Percentiles rank a stretch among this genome's conserved stretches.
These are phyloP conservation scores for Drosophila rufa DNA, from an alignment of 1,140 invertebrate genomes.

Conservation along the genomic window DNA sequence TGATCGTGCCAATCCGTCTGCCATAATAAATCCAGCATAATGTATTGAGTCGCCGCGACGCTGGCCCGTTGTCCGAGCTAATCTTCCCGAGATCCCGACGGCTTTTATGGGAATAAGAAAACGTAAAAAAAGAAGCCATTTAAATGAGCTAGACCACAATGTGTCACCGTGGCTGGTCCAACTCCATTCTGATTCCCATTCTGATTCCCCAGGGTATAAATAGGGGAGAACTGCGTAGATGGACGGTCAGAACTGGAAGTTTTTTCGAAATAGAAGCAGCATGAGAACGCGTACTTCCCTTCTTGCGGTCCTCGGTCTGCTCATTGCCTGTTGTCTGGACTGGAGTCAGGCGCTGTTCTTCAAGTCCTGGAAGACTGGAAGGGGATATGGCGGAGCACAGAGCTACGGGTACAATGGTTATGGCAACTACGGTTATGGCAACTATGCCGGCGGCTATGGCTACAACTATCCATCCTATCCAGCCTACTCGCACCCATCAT, in stretches of 20 bases:
- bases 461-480: slow-evolving; percentile 27
- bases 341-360: slow-evolving; percentile 55
- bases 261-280: slow-evolving; percentile 37
- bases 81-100: slow-evolving; percentile 61
- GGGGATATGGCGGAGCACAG: slow-evolving; percentile 1
- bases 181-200: slow-evolving; percentile 1
- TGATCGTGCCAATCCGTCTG: slow-evolving; percentile 50
- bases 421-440: slow-evolving; percentile 34
- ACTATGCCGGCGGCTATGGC: slow-evolving; percentile 39
- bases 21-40: slow-evolving; percentile 65
- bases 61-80: slow-evolving; percentile 58
- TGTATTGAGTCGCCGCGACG: slow-evolving; percentile 50
- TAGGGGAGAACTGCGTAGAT: slow-evolving; percentile 54
- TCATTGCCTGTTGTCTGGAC: slow-evolving; percentile 39
- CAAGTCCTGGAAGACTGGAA: slow-evolving; percentile 50
- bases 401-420: slow-evolving; percentile 29
- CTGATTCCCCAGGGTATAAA: slow-evolving; percentile 63
- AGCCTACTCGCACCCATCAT: slow-evolving; percentile 10
- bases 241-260: slow-evolving; percentile 41
- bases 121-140: slow-evolving; percentile 60
- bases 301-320: slow-evolving; percentile 24
- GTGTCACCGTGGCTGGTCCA: slow-evolving; percentile 56
- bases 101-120: slow-evolving; percentile 47
- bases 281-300: slow-evolving; percentile 44
- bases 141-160: slow-evolving; percentile 51